Base-by-base conservation (phyloP, 2,888 invertebrate species). In the Archaeoteleia sp. region DNA sequence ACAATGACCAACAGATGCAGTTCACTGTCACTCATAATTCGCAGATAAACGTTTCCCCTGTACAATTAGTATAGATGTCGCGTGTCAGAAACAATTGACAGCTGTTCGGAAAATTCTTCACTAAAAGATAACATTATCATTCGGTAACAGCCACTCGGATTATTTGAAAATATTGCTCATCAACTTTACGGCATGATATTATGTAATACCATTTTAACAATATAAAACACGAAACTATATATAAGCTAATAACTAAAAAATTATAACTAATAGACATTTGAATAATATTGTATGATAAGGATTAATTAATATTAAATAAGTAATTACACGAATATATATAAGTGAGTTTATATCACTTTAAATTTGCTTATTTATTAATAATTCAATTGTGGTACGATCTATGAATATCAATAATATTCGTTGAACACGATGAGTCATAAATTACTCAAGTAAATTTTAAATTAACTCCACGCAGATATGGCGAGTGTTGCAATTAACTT, bases 401-500 rank as follows among this genome's bases (percentile, higher is more conserved):
- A 15, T 20, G 17, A 17, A 9, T 9, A 14, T 29, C 12, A 17
- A 34, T 35, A 17, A 6, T 20, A 7, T 20, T 8, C 2, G 39
- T 40, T 10, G 17, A 17, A 14, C 6, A 15, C 8, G 17, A 12
- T 51, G 39, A 51, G 4, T 51, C 40, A 51, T 30, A 29, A 17
- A 27, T 51, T 51, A 13, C 30, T 20, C 30, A 51, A 51, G 23
- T 37, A 25, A 51, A 17, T 40, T 51, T 39, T 17, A 29, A 27
- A 39, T 51, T 30, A 40, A 51, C 4, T 8, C 37, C 39, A 17
- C 40, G 37, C 17, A 17, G 39, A 51, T 51, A 40, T 13, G 20
- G 39, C 1, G 39, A 40, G 20, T 51, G 30, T 51, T 14, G 49
- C 49, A 51, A 51, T 10, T 15, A 1, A 29, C 30, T 51, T 39